Conservation (phyloP, 1,140 invertebrate genomes). For the Trigoniulus corallinus region DNA sequence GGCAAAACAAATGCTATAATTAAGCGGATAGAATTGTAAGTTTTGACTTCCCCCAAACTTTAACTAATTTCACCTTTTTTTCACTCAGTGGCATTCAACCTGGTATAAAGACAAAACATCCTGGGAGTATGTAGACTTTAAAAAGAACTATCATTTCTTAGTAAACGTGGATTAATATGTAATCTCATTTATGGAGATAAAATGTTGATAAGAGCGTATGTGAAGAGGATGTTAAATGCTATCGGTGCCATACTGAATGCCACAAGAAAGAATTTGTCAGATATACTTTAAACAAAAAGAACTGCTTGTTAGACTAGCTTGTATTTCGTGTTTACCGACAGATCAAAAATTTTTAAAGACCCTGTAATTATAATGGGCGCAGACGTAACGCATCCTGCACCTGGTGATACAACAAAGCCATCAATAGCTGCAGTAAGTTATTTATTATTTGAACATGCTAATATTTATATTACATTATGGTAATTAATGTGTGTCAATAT, state of each 20-base stretch:
- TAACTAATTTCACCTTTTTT: too few relatives aligned
- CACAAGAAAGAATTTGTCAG: too few relatives aligned
- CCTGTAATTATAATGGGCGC: conserved; percentile 59
- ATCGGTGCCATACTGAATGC: too few relatives aligned
- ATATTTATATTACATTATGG: background rate
- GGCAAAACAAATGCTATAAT: conserved; percentile 63
- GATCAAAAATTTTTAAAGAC: conserved; percentile 18
- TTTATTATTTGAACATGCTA: conserved; percentile 5
- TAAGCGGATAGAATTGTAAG: background rate
- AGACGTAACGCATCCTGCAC: conserved; percentile 70
- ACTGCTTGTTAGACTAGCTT: too few relatives aligned
- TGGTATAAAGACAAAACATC: too few relatives aligned
- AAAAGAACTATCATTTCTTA: conserved; percentile 3
- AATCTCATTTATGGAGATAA: conserved; percentile 10
- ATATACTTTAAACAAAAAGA: too few relatives aligned
- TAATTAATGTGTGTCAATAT: background rate
- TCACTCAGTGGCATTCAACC: too few relatives aligned
- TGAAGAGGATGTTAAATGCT: too few relatives aligned
- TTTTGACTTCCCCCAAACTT: too few relatives aligned
- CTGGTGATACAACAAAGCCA: conserved; percentile 45
- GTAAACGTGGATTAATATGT: background rate
- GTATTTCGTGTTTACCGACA: conserved; percentile 5
- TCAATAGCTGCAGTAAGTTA: conserved; percentile 58
- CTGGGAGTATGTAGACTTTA: too few relatives aligned
- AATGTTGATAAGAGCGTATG: too few relatives aligned